Percentiles rank a stretch among this genome's conserved stretches.
Conservation (phyloP, 53 echinoderm and acorn worm species). For the Astropecten irregularis region DNA sequence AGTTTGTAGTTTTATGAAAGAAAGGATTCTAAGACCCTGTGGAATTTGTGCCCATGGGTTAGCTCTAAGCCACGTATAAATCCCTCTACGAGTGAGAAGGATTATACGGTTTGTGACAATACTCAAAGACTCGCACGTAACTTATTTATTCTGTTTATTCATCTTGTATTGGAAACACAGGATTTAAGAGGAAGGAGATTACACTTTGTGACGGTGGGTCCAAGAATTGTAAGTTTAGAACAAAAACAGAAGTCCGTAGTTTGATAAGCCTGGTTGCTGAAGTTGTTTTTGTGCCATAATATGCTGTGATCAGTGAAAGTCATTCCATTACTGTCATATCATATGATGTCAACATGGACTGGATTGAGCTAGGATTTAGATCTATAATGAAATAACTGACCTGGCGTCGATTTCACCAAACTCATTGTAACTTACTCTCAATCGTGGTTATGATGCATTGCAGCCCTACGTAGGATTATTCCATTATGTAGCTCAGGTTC, state of each 20-base stretch:
- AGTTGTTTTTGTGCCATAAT: too few species aligned
- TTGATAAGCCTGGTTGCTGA: too few species aligned
- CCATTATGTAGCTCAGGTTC: too few species aligned
- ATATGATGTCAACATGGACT: too few species aligned
- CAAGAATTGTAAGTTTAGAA: background rate
- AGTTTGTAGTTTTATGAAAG: background rate
- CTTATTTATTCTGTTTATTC: conserved; percentile 9
- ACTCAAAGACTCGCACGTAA: conserved; percentile 1
- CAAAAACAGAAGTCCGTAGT: background rate
- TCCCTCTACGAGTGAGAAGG: background rate
- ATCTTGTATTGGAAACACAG: background rate
- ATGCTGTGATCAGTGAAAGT: too few species aligned
- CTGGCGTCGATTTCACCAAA: too few species aligned
- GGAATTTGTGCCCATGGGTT: conserved; percentile 4
- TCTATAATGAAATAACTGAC: too few species aligned
- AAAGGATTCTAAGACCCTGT: background rate
- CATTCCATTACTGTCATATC: too few species aligned
- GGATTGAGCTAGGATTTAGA: too few species aligned
- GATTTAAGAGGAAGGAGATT: background rate
- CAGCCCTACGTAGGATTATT: too few species aligned
- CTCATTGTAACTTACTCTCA: too few species aligned
- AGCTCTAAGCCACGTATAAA: background rate
- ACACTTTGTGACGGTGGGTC: background rate
- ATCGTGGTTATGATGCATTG: too few species aligned
- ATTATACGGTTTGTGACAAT: background rate